A percentile compares a stretch with the other conserved stretches of the same genome.
Conservation (phyloP, 2,888 invertebrate genomes). For the Papilio elwesi region DNA sequence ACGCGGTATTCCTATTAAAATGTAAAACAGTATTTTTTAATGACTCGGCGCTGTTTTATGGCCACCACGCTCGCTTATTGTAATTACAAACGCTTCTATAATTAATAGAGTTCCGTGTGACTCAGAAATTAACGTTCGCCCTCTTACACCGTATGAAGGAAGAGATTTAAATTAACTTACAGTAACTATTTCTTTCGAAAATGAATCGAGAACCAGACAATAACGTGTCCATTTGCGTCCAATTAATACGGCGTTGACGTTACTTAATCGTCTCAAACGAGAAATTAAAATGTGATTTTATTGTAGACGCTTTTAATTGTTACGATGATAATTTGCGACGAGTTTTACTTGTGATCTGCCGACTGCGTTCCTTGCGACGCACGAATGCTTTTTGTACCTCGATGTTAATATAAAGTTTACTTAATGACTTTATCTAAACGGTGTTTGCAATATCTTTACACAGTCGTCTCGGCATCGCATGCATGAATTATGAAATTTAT, state of each 20-base stretch:
- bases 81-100: slow-evolving; percentile 53
- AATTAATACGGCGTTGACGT: slow-evolving; percentile 69
- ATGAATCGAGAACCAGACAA: slow-evolving; percentile 36
- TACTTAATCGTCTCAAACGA: slow-evolving; percentile 69
- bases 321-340: slow-evolving; percentile 61
- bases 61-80: slow-evolving; percentile 52
- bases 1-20: slow-evolving; percentile 39
- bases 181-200: slow-evolving; percentile 37
- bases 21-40: slow-evolving; percentile 40
- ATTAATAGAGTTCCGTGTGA: slow-evolving; percentile 56
- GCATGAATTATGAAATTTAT: slow-evolving; percentile 67
- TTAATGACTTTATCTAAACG: slow-evolving; percentile 67
- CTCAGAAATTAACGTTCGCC: slow-evolving; percentile 51
- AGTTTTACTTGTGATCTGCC: slow-evolving; percentile 61
- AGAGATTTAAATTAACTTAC: slow-evolving; percentile 45
- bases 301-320: slow-evolving; percentile 71
- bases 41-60: slow-evolving; percentile 54
- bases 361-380: slow-evolving; percentile 44
- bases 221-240: slow-evolving; percentile 50
- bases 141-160: slow-evolving; percentile 43
- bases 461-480: slow-evolving; percentile 38
- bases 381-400: slow-evolving; percentile 47
- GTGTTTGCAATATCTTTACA: slow-evolving; percentile 40
- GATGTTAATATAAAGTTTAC: slow-evolving; percentile 56
- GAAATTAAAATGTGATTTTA: slow-evolving; percentile 75